A percentile compares a stretch with the other conserved stretches of the same genome.
phyloP scores from a whole-genome alignment of 2,888 invertebrate genomes.

The Drosophila stalkeri region DNA sequence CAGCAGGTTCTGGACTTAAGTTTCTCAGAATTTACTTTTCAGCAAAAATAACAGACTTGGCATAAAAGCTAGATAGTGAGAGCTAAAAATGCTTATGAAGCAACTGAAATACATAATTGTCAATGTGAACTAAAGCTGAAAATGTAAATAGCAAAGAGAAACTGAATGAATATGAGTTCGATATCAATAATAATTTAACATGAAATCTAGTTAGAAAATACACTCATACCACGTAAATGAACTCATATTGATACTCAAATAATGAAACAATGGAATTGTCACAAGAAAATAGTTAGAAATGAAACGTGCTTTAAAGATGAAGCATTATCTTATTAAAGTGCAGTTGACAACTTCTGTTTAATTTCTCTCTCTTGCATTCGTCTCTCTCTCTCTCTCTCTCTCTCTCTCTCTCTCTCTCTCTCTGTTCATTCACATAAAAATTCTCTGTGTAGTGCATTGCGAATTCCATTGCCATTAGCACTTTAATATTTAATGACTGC shows the following conservation, averaged over 20 bases:
- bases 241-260: background rate
- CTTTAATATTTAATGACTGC: slow-evolving; percentile 75
- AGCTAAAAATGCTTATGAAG: background rate
- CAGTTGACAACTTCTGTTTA: background rate
- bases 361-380: no score
- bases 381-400: background rate
- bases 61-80: background rate
- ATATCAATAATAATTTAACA: background rate
- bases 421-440: background rate
- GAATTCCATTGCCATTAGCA: slow-evolving; percentile 65
- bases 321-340: background rate
- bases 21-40: background rate
- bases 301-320: background rate
- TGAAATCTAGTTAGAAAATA: background rate
- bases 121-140: background rate
- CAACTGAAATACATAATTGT: background rate
- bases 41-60: background rate
- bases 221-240: no score
- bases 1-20: background rate
- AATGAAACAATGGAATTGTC: background rate
- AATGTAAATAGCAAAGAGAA: background rate
- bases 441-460: slow-evolving; percentile 12
- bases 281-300: background rate
- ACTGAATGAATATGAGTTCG: background rate
- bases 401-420: background rate